Evolutionary conservation across 2,888 invertebrate species (phyloP).

Genomic region (Ophion ventricosus): DNA sequence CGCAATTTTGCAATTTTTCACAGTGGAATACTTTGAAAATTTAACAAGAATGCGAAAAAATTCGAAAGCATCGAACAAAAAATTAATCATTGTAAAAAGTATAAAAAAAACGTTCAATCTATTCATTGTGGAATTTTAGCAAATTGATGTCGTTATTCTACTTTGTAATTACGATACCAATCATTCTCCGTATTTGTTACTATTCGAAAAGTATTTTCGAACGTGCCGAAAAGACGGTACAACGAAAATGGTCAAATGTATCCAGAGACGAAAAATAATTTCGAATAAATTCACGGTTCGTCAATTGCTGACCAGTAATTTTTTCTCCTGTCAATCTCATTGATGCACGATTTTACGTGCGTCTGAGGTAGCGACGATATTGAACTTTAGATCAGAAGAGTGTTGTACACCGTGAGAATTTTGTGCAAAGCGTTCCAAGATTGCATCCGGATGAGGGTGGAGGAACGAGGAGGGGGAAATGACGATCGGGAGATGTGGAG

Average conservation of each 20-base stretch:
- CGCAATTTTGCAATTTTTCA: not conserved
- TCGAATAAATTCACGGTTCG: not conserved
- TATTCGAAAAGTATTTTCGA: not conserved
- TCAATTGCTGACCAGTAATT: slow-evolving; percentile 31
- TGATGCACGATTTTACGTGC: slow-evolving; percentile 54
- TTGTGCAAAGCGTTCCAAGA: slow-evolving; percentile 61
- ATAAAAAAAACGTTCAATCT: no score
- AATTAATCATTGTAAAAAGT: no score
- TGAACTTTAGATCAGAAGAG: slow-evolving; percentile 24
- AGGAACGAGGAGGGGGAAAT: slow-evolving; percentile 13
- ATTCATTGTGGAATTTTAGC: no score
- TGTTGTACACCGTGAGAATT: slow-evolving; percentile 66
- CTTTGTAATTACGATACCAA: no score
- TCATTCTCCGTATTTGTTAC: not conserved
- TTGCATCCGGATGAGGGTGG: slow-evolving; percentile 56
- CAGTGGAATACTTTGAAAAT: no score
- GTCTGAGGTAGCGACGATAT: slow-evolving; percentile 45
- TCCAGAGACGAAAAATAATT: not conserved
- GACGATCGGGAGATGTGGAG: slow-evolving; percentile 46
- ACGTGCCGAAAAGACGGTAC: not conserved
- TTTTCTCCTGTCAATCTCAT: slow-evolving; percentile 15
- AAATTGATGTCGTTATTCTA: not conserved
- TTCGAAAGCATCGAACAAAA: not conserved
- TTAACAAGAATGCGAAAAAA: not conserved
- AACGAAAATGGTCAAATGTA: not conserved